Evolutionary conservation across 2,797 vertebrate species (phyloP), one percentile per base, ranked within the genome.

Genomic region (Danio kyathit): DNA sequence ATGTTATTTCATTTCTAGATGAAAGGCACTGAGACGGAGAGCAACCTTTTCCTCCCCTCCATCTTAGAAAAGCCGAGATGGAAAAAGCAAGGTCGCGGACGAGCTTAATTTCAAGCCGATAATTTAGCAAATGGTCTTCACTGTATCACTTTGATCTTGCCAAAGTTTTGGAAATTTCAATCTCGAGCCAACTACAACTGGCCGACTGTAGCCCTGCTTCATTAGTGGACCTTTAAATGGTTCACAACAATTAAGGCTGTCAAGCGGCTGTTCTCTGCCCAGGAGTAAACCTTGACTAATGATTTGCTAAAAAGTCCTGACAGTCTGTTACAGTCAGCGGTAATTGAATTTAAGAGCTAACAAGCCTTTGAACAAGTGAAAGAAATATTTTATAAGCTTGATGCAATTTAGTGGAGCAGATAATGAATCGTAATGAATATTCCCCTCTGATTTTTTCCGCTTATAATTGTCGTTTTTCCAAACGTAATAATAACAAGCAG

Each of bases 251-350:
- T 96, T 96, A 96, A 92, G 93, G 92, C 91, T 94, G 93, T 94
- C 92, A 93, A 92, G 88, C 83, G 90, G 89, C 91, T 80, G 80
- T 91, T 87, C 88, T 82, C 85, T 86, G 59, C 88, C 79, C 76
- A 89, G 91, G 88, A 92, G 90, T 83, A 88, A 88, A 93, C 91
- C 92, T 92, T 94, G 92, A 95, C 92, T 95, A 96, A 96, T 96
- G 95, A 95, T 94, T 95, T 94, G 91, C 92, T 95, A 94, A 96
- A 95, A 94, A 95, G 95, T 94, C 87, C 92, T 95, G 95, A 96
- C 93, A 95, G 94, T 90, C 87, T 91, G 93, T 94, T 94, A 93
- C 89, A 93, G 94, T 94, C 93, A 88, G 93, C 93, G 91, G 93
- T 96, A 95, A 96, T 95, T 95, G 94, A 95, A 95, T 95, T 93